These are phyloP conservation scores for Drosophila nannoptera DNA, from an alignment of 1,140 invertebrate species.

Conservation along the genomic window DNA sequence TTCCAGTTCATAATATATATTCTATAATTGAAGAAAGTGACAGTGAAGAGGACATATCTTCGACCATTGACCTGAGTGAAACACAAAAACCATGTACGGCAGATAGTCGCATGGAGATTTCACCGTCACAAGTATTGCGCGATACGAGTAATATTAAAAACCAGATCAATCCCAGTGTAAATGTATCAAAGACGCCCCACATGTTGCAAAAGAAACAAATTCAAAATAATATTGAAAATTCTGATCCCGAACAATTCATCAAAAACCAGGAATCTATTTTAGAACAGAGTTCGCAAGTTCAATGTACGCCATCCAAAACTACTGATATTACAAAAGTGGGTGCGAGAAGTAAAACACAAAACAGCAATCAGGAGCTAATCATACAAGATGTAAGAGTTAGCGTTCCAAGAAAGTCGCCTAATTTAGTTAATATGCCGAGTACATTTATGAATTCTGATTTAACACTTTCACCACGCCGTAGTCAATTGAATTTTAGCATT, in stretches of 20 bases:
- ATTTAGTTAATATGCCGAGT: neutral
- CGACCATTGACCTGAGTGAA: neutral
- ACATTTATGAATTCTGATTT: neutral
- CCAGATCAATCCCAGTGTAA: neutral
- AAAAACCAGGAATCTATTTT: no score
- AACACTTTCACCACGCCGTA: conserved; percentile 6
- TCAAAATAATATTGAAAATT: no score
- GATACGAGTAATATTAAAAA: conserved; percentile 13
- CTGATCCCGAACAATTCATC: no score
- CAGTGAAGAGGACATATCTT: conserved; percentile 8
- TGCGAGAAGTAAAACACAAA: no score
- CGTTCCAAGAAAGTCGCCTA: neutral
- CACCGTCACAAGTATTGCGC: neutral
- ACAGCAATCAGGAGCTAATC: neutral
- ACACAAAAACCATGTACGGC: neutral
- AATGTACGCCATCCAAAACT: no score
- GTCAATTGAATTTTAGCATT: conserved; percentile 11
- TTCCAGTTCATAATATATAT: conserved; percentile 1
- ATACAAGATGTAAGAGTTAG: conserved; percentile 21
- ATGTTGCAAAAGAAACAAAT: no score
- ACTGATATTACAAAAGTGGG: neutral
- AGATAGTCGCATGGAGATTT: neutral
- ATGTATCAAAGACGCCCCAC: neutral
- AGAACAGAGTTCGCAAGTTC: no score
- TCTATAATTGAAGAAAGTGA: conserved; percentile 36